These are phyloP conservation scores for Thalpophila matura DNA, from an alignment of 2,888 invertebrate species.

Conservation along the genomic window DNA sequence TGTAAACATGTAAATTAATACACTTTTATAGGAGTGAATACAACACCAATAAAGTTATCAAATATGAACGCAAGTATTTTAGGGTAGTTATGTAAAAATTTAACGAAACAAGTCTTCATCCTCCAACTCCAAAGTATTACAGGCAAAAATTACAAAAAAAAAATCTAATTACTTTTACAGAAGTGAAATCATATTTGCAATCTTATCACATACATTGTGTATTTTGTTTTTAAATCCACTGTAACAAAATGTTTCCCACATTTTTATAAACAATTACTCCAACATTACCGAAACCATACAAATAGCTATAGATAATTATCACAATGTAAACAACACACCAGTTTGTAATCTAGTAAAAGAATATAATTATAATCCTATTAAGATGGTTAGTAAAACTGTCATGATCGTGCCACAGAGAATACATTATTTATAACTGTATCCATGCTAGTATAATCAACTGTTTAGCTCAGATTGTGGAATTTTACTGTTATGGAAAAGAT, in stretches of 20 bases:
- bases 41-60: too few species aligned
- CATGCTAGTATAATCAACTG: slow-evolving; percentile 33
- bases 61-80: too few species aligned
- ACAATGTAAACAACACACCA: slow-evolving; percentile 18
- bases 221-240: background rate
- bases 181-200: background rate
- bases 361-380: slow-evolving; percentile 49
- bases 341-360: slow-evolving; percentile 22
- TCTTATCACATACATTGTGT: background rate
- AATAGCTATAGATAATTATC: slow-evolving; percentile 31
- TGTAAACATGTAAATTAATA: too few species aligned
- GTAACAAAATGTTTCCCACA: slow-evolving; percentile 26
- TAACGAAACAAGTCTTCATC: too few species aligned
- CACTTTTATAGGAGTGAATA: too few species aligned
- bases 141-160: background rate
- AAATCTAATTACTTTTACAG: background rate
- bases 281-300: slow-evolving; percentile 3
- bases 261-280: slow-evolving; percentile 10
- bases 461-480: slow-evolving; percentile 17
- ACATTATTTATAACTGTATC: slow-evolving; percentile 52
- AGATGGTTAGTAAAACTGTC: slow-evolving; percentile 49
- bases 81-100: too few species aligned
- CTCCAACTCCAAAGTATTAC: too few species aligned
- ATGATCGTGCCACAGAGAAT: slow-evolving; percentile 21
- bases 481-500: slow-evolving; percentile 14